phyloP scores from a whole-genome alignment of 2,888 invertebrate genomes.

The Chrysodeixis includens region DNA sequence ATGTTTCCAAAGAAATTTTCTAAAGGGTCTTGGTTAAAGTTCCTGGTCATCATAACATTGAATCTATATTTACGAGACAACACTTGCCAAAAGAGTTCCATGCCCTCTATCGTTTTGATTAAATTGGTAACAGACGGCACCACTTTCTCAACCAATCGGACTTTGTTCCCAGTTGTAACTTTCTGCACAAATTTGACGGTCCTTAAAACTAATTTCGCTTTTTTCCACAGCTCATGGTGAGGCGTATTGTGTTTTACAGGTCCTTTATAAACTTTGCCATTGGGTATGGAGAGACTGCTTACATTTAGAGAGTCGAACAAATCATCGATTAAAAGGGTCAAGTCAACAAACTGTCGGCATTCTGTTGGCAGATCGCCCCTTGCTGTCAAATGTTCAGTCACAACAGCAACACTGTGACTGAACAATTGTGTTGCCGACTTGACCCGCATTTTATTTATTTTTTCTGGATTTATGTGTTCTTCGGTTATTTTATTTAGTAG shows the following conservation, averaged over 20 bases:
- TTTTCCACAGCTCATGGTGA: slow-evolving; percentile 10
- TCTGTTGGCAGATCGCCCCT: slow-evolving; percentile 24
- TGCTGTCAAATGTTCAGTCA: slow-evolving; percentile 35
- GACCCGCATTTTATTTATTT: neutral
- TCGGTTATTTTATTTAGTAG: neutral
- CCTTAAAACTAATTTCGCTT: slow-evolving; percentile 1
- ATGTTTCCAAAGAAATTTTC: slow-evolving; percentile 59
- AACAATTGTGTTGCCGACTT: neutral
- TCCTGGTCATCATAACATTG: slow-evolving; percentile 51
- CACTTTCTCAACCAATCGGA: slow-evolving; percentile 44
- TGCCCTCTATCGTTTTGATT: slow-evolving; percentile 60
- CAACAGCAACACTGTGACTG: slow-evolving; percentile 53
- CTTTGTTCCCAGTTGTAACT: slow-evolving; percentile 21
- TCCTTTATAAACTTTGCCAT: slow-evolving; percentile 23
- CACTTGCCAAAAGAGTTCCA: slow-evolving; percentile 52
- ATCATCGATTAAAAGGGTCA: slow-evolving; percentile 11
- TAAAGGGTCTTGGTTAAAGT: slow-evolving; percentile 56
- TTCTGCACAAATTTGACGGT: neutral
- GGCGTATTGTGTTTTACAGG: slow-evolving; percentile 9
- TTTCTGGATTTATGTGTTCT: neutral
- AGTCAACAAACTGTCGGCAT: slow-evolving; percentile 3
- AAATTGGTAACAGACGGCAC: slow-evolving; percentile 55
- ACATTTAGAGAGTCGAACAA: slow-evolving; percentile 9
- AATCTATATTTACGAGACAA: slow-evolving; percentile 48
- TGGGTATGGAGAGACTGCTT: slow-evolving; percentile 3